Percentiles rank a stretch among this genome's conserved stretches.
Evolutionary conservation across 2,113 vertebrate genomes (phyloP).

Genomic region (Ptychochromis oligacanthus): DNA sequence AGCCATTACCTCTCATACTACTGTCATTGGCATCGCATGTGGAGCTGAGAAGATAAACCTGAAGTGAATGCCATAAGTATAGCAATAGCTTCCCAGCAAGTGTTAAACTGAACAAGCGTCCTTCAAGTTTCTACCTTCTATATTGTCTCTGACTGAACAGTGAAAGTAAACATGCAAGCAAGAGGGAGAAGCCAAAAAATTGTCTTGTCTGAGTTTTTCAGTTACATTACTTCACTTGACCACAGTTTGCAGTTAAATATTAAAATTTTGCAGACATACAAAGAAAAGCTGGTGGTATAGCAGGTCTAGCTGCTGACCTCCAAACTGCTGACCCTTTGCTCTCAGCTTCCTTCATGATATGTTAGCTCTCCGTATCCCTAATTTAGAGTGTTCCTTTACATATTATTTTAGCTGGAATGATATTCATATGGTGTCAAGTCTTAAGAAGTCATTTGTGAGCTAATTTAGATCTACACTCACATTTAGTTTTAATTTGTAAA

Average conservation of each 20-base stretch:
- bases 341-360: too few relatives aligned
- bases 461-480: not conserved
- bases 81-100: too few relatives aligned
- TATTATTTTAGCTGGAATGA: not conserved
- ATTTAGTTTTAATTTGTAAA: not conserved
- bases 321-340: too few relatives aligned
- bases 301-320: not conserved
- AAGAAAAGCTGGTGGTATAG: not conserved
- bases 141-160: too few relatives aligned
- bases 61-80: too few relatives aligned
- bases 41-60: too few relatives aligned
- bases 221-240: not conserved
- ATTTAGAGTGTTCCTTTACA: not conserved
- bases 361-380: not conserved
- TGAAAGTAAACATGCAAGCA: too few relatives aligned
- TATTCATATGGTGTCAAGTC: not conserved
- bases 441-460: not conserved
- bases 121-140: too few relatives aligned
- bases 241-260: not conserved
- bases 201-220: not conserved
- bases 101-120: too few relatives aligned
- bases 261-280: not conserved
- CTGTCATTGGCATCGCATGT: too few relatives aligned
- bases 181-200: too few relatives aligned
- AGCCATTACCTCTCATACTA: too few relatives aligned